phyloP scores from a whole-genome alignment of 2,888 invertebrate genomes.

The Oeneis ivallda region DNA sequence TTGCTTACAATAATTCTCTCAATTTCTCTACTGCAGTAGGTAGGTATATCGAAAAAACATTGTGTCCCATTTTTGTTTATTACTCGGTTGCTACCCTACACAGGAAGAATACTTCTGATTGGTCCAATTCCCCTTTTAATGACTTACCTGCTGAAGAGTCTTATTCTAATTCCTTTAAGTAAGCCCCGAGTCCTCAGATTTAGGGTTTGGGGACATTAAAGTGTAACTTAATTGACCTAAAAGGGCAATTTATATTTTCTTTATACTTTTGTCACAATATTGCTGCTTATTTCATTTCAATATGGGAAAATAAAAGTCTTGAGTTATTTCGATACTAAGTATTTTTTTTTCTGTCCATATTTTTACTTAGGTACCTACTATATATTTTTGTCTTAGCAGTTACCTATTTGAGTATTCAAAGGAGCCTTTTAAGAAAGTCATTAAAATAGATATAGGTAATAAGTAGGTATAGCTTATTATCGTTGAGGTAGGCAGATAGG shows the following conservation, averaged over 20 bases:
- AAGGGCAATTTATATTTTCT: slow-evolving; percentile 13
- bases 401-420: no score
- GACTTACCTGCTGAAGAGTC: slow-evolving; percentile 42
- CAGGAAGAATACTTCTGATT: slow-evolving; percentile 42
- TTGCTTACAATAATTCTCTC: no score
- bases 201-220: slow-evolving; percentile 26
- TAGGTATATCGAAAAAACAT: background rate
- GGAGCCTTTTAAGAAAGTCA: no score
- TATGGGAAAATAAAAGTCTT: background rate
- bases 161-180: slow-evolving; percentile 41
- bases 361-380: no score
- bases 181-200: slow-evolving; percentile 35
- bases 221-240: slow-evolving; percentile 35
- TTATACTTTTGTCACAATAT: background rate
- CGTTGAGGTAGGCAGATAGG: no score
- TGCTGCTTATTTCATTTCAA: background rate
- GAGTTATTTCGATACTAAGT: background rate
- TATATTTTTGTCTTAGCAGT: no score
- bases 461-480: no score
- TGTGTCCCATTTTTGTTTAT: background rate
- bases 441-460: no score
- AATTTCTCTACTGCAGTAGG: background rate
- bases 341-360: background rate
- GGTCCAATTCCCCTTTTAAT: slow-evolving; percentile 44
- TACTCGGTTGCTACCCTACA: slow-evolving; percentile 7